A percentile compares a stretch with the other conserved stretches of the same genome.
Evolutionary conservation across 2,888 invertebrate species (phyloP).

Genomic region (Tenthredo notha): DNA sequence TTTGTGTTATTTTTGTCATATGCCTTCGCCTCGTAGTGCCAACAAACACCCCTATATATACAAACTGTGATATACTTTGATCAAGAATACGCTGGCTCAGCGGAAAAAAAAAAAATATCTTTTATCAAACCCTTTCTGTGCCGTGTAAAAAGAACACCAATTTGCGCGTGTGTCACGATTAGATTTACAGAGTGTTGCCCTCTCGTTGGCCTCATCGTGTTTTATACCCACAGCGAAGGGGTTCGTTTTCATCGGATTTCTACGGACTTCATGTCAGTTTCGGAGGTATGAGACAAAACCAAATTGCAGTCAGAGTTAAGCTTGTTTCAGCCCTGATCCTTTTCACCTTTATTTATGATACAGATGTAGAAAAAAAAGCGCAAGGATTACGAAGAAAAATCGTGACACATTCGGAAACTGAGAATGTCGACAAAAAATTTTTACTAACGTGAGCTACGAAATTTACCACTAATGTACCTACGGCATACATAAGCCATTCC

Average conservation of each 20-base stretch:
- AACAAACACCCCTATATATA: not conserved
- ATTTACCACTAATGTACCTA: not conserved
- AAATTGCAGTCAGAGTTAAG: slow-evolving; percentile 1
- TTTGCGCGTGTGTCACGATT: slow-evolving; percentile 38
- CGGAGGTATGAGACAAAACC: not conserved
- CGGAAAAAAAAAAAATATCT: not conserved
- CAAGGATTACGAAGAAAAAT: slow-evolving; percentile 19
- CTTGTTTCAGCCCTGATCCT: not conserved
- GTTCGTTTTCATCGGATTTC: not conserved
- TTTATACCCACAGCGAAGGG: not conserved
- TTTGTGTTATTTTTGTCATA: not conserved
- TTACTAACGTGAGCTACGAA: not conserved
- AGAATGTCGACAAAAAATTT: not conserved
- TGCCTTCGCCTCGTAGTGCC: not conserved
- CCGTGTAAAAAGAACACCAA: slow-evolving; percentile 9
- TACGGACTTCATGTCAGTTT: slow-evolving; percentile 7
- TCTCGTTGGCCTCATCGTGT: slow-evolving; percentile 36
- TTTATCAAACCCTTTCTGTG: slow-evolving; percentile 5
- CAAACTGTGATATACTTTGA: slow-evolving; percentile 20
- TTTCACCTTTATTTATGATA: not conserved
- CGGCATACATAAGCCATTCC: not conserved
- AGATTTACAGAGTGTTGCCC: slow-evolving; percentile 40
- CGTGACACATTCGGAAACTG: not conserved
- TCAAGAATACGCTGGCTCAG: slow-evolving; percentile 4
- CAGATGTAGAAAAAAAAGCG: not conserved